Conservation (phyloP, 64 coral and sea anemone genomes). For the Orbicella faveolata region DNA sequence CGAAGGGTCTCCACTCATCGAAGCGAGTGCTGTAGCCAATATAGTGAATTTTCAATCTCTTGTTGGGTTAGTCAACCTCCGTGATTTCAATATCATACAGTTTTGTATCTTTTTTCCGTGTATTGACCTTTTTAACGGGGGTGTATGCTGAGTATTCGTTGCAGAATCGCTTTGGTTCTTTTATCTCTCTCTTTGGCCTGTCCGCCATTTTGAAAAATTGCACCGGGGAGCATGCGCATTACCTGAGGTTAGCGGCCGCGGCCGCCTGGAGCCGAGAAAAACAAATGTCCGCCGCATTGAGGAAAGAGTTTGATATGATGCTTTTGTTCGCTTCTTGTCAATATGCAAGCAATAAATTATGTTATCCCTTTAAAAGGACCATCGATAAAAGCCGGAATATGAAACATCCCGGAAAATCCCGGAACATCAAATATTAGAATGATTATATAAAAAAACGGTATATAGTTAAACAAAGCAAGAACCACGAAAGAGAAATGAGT, state of each 20-base stretch:
- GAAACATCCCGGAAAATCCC: too few relatives aligned
- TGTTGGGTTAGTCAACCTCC: slow-evolving; percentile 49
- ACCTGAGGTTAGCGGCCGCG: too few relatives aligned
- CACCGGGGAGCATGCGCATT: too few relatives aligned
- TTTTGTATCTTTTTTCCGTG: slow-evolving; percentile 36
- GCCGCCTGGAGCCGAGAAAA: slow-evolving; percentile 14
- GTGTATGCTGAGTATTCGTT: slow-evolving; percentile 15
- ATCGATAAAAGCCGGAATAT: too few relatives aligned
- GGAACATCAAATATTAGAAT: too few relatives aligned
- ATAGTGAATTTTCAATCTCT: slow-evolving; percentile 66
- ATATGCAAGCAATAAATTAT: too few relatives aligned
- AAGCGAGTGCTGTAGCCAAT: slow-evolving; percentile 44
- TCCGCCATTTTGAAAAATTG: slow-evolving; percentile 26
- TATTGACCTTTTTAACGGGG: slow-evolving; percentile 13
- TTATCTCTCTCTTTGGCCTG: slow-evolving; percentile 31
- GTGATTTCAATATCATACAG: slow-evolving; percentile 64
- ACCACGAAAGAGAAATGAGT: too few relatives aligned
- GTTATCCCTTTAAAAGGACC: too few relatives aligned
- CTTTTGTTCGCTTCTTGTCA: too few relatives aligned
- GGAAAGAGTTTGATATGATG: not conserved
- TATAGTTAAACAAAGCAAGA: too few relatives aligned
- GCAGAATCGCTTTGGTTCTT: slow-evolving; percentile 34
- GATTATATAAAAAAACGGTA: too few relatives aligned
- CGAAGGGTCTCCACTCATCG: slow-evolving; percentile 43
- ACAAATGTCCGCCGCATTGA: slow-evolving; percentile 13